Evolutionary conservation across 2,113 vertebrate species (phyloP).

Genomic region (Xenotilapia flavipinnis): DNA sequence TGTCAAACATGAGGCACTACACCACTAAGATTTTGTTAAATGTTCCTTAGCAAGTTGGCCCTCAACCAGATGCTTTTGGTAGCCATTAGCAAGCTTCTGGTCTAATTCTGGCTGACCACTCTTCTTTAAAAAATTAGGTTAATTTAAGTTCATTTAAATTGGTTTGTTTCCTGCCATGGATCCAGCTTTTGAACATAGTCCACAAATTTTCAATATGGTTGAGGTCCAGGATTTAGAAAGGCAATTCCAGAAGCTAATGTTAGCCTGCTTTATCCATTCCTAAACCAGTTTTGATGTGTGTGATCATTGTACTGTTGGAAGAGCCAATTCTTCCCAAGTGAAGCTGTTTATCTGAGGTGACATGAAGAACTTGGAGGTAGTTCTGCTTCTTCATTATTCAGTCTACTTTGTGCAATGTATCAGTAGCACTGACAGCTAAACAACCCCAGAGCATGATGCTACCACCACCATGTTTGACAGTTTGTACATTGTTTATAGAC

Average conservation of each 20-base stretch:
- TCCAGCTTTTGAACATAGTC: background rate
- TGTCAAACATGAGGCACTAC: background rate
- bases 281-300: background rate
- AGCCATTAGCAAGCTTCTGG: background rate
- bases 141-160: background rate
- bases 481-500: background rate
- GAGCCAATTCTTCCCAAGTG: background rate
- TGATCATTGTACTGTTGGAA: background rate
- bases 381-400: background rate
- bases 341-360: background rate
- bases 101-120: background rate
- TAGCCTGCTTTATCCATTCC: background rate
- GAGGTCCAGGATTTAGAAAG: background rate
- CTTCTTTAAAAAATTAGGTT: background rate
- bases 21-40: background rate
- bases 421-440: background rate
- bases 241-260: background rate
- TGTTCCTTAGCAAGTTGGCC: background rate
- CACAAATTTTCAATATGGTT: background rate
- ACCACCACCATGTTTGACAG: background rate
- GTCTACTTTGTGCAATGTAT: background rate
- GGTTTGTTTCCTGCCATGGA: background rate
- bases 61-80: background rate
- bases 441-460: background rate
- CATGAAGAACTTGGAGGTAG: background rate